Conservation (phyloP, 1,140 invertebrate genomes). For the Polypedilum pembai region DNA sequence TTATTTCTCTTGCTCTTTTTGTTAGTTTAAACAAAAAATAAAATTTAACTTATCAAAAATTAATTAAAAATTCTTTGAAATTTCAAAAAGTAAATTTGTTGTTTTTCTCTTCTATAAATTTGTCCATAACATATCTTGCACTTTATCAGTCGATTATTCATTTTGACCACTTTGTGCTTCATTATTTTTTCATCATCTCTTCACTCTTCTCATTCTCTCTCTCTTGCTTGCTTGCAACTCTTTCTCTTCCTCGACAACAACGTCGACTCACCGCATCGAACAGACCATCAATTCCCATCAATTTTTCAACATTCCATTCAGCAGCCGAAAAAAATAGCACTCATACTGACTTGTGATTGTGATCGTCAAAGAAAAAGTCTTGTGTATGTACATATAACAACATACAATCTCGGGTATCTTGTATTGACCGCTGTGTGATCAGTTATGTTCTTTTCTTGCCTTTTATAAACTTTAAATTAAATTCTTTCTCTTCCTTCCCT, state of each 20-base stretch:
- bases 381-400: no score
- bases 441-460: conserved; percentile 3
- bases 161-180: not conserved
- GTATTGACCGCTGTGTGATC: not conserved
- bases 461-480: not conserved
- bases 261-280: not conserved
- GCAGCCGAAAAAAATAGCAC: conserved; percentile 11
- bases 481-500: no score
- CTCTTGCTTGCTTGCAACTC: not conserved
- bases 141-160: conserved; percentile 2
- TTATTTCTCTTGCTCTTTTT: no score
- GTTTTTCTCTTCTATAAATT: no score
- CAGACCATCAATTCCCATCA: conserved; percentile 1
- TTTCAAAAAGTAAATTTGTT: no score
- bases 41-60: no score
- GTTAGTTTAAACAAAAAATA: no score
- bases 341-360: conserved; percentile 9
- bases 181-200: not conserved
- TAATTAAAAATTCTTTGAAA: no score
- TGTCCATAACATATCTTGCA: not conserved
- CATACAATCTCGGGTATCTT: not conserved
- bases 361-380: not conserved
- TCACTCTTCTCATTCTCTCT: not conserved
- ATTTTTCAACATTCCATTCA: conserved; percentile 18
- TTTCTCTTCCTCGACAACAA: no score